Evolutionary conservation across 2,113 vertebrate species (phyloP).

Genomic region (Manacus vitellinus): DNA sequence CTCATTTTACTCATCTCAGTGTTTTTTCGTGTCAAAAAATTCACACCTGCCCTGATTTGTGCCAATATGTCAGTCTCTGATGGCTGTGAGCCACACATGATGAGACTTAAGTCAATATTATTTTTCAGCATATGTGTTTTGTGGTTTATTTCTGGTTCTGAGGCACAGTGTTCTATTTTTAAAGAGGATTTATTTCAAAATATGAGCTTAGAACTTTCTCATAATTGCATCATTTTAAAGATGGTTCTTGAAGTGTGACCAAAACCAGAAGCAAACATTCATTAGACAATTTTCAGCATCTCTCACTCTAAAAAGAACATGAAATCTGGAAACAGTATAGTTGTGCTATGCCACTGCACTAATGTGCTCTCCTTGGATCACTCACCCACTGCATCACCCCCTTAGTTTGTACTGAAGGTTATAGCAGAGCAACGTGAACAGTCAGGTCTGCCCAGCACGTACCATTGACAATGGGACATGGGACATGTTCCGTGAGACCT

Average conservation of each 20-base stretch:
- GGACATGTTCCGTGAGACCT: background rate
- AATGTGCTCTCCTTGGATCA: background rate
- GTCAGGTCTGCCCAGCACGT: background rate
- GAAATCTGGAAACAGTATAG: background rate
- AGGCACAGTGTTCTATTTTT: background rate
- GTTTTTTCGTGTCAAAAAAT: background rate
- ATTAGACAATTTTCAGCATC: background rate
- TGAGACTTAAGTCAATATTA: background rate
- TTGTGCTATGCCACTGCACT: background rate
- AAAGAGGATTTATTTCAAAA: constrained; percentile 9
- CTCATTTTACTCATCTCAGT: background rate
- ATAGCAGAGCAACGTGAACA: background rate
- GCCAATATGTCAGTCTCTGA: background rate
- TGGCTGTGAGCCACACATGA: background rate
- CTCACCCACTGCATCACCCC: background rate
- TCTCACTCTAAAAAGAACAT: background rate
- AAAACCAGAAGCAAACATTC: background rate
- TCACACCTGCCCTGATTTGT: background rate
- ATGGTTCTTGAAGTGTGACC: background rate
- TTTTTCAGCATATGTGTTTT: background rate
- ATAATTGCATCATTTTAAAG: background rate
- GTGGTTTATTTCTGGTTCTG: background rate
- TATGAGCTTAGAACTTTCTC: background rate
- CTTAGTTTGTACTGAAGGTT: background rate
- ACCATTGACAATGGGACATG: background rate